Percentiles rank a stretch among this genome's conserved stretches.
phyloP scores from a whole-genome alignment of 2,888 invertebrate species.

The Keiferia lycopersicella region DNA sequence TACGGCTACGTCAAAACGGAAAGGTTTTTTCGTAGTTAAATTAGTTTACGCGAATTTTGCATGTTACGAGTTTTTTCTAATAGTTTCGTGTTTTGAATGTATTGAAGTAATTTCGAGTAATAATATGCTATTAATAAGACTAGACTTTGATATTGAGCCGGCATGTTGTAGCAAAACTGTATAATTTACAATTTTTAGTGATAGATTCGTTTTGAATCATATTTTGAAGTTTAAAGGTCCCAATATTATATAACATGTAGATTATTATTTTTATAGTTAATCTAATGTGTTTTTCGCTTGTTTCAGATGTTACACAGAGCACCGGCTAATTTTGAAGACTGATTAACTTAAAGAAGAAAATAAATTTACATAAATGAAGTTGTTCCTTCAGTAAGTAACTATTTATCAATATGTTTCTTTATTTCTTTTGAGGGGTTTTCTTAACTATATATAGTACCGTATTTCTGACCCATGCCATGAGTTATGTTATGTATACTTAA shows the following conservation, averaged over 20 bases:
- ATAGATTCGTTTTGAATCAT: neutral
- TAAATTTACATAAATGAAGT: slow-evolving; percentile 67
- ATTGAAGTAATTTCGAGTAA: slow-evolving; percentile 57
- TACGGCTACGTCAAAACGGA: slow-evolving; percentile 71
- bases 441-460: neutral
- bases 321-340: slow-evolving; percentile 71
- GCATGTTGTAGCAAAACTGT: slow-evolving; percentile 32
- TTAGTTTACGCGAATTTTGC: slow-evolving; percentile 68
- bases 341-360: slow-evolving; percentile 62
- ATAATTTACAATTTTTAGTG: neutral
- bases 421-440: too few relatives aligned
- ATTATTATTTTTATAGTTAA: neutral
- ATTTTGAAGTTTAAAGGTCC: too few relatives aligned
- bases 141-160: slow-evolving; percentile 40
- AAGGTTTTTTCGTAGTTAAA: slow-evolving; percentile 50
- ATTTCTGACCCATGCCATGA: too few relatives aligned
- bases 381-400: slow-evolving; percentile 54
- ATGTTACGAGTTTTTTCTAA: slow-evolving; percentile 56
- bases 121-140: slow-evolving; percentile 46
- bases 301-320: slow-evolving; percentile 64
- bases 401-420: too few relatives aligned
- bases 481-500: too few relatives aligned
- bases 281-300: slow-evolving; percentile 48
- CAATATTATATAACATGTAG: too few relatives aligned
- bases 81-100: slow-evolving; percentile 44